Conservation (phyloP, 2,113 vertebrate genomes). For the Glaucomys volans region DNA sequence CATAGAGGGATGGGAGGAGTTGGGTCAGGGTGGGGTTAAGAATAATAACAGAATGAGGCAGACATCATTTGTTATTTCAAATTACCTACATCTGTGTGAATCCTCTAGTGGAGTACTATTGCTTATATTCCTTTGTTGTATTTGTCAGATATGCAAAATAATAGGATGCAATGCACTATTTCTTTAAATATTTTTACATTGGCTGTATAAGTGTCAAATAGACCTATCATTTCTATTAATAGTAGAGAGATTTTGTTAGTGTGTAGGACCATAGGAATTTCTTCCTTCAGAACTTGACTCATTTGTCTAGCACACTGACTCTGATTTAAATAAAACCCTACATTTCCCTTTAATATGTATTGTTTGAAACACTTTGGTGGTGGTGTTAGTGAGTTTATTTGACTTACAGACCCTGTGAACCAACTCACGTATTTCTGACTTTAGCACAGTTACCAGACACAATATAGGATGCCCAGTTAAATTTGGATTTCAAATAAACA, state of each 20-base stretch:
- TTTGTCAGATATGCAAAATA: neutral
- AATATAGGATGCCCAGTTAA: neutral
- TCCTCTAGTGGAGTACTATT: neutral
- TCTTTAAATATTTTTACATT: constrained; percentile 9
- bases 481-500: neutral
- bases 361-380: neutral
- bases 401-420: neutral
- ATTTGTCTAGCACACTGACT: neutral
- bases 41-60: no score
- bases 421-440: neutral
- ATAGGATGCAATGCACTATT: neutral
- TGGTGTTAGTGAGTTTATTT: neutral
- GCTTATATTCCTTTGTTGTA: neutral
- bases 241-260: neutral
- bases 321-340: neutral
- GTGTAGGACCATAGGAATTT: constrained; percentile 6
- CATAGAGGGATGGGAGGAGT: no score
- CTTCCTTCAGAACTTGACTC: neutral
- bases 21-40: no score
- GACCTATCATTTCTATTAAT: neutral
- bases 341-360: neutral
- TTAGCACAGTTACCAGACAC: neutral
- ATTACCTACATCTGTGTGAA: neutral
- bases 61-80: no score
- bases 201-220: neutral